Evolutionary conservation across 2,113 vertebrate species (phyloP).

Genomic region (Sakesphorus luctuosus): DNA sequence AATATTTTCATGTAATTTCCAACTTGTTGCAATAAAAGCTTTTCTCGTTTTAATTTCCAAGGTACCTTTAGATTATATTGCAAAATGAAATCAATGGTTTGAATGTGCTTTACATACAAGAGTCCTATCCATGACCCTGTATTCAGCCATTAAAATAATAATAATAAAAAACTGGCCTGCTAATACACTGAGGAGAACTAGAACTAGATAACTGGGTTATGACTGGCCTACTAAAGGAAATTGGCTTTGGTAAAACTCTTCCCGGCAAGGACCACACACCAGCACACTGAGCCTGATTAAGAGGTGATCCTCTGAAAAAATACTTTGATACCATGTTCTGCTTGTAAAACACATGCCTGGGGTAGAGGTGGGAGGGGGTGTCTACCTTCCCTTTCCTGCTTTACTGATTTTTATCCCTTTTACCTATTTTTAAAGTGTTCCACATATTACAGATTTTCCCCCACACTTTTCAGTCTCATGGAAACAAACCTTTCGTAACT

Average conservation of each 20-base stretch:
- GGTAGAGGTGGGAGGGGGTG: background rate
- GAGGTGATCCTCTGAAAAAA: background rate
- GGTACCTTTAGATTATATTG: background rate
- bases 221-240: background rate
- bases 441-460: accelerated
- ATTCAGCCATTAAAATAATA: background rate
- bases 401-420: background rate
- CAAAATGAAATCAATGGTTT: background rate
- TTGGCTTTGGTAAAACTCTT: background rate
- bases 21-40: background rate
- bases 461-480: background rate
- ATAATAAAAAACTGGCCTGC: background rate
- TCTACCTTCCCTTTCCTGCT: background rate
- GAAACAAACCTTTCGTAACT: background rate
- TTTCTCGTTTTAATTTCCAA: background rate
- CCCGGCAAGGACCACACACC: accelerated
- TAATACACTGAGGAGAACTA: background rate
- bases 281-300: too few relatives aligned
- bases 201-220: background rate
- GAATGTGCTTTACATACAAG: accelerated
- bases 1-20: background rate
- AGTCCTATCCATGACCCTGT: background rate
- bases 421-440: background rate
- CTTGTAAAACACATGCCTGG: background rate
- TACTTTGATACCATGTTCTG: background rate